Base-by-base conservation (phyloP, 2,113 vertebrate genomes). In the Thunnus thynnus region DNA sequence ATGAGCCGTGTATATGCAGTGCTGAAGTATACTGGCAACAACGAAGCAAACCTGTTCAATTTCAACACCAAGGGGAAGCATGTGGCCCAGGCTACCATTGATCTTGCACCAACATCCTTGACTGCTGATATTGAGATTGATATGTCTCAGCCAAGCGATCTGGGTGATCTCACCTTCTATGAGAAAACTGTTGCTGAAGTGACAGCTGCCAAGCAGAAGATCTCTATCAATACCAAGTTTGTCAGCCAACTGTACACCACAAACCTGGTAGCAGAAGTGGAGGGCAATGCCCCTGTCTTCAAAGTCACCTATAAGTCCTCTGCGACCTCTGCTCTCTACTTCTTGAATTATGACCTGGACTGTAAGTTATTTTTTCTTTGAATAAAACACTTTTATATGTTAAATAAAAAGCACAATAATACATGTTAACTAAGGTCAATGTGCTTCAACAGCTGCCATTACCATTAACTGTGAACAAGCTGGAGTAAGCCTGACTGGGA, bases 301-400 rank as follows among this genome's bases (percentile, higher is more conserved):
- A 96, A 95, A 78, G 86, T 92, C 17, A 92, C 87, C 27, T 54
- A 97, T 41, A 95, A 96, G 61, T 96, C 96, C 41, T 96, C 95
- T n/a, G 94, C 96, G 80, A 96, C 88, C 76, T 98, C 97, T 80
- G 93, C 94, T 0, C 50, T 96, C 69, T 92, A 90, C 51, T 91
- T 97, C 84, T 89, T 99, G 89, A 93, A 97, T 51, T 97, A 97
- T 70, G 91, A 97, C 66, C 85, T 98, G 51, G 95, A 95, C 62
- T 95, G 97, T 98, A 94, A 96, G 96, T 78, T 69, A 41, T 61
- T 60, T 41, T 41, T 41, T 41, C 36, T 41, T 41, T 13, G 13
- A 6, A n/a, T 41, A n/a, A 48, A 5, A 56, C 46, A 44, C 16
- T 30, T 55, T 25, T 17, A 7, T 52, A 25, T 63, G 22, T 41